Conservation (phyloP, 2,888 invertebrate species). For the Scaptomyza tumidula region DNA sequence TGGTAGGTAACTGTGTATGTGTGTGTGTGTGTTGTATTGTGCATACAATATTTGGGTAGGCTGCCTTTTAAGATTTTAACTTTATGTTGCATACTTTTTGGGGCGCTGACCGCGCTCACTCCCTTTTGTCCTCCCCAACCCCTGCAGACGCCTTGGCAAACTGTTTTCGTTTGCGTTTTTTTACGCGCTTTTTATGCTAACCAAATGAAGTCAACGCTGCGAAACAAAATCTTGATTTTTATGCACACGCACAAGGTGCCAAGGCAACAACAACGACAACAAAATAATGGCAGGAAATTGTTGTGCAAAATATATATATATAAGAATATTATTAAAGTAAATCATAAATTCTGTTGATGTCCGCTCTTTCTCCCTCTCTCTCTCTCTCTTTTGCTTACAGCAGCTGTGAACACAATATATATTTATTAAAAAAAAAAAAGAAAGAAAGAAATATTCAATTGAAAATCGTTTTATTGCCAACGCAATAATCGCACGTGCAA, state of each 20-base stretch:
- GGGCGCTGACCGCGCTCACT: constrained; percentile 54
- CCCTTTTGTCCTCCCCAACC: not conserved
- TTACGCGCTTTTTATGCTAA: constrained; percentile 75
- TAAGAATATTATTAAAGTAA: constrained; percentile 58
- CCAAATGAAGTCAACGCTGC: constrained; percentile 69
- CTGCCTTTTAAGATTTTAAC: constrained; percentile 68
- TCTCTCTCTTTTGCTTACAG: constrained; percentile 23
- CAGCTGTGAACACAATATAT: constrained; percentile 47
- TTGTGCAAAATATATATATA: constrained; percentile 1
- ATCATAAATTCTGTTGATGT: constrained; percentile 63
- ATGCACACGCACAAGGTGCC: constrained; percentile 59
- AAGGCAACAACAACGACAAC: constrained; percentile 29
- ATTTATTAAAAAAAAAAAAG: not conserved
- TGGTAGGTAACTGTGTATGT: constrained; percentile 20
- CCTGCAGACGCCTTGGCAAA: too few species aligned
- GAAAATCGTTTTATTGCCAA: constrained; percentile 70
- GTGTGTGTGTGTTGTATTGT: constrained; percentile 43
- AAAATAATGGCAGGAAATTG: not conserved
- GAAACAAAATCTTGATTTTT: constrained; percentile 50
- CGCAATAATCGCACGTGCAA: constrained; percentile 56
- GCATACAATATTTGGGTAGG: constrained; percentile 54
- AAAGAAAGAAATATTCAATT: constrained; percentile 54
- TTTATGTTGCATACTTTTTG: constrained; percentile 63
- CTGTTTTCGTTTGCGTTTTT: constrained; percentile 13
- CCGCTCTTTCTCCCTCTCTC: not conserved